Percentiles rank a stretch among this genome's conserved stretches.
Evolutionary conservation across 2,888 invertebrate genomes (phyloP).

Genomic region (Agriopis marginaria): DNA sequence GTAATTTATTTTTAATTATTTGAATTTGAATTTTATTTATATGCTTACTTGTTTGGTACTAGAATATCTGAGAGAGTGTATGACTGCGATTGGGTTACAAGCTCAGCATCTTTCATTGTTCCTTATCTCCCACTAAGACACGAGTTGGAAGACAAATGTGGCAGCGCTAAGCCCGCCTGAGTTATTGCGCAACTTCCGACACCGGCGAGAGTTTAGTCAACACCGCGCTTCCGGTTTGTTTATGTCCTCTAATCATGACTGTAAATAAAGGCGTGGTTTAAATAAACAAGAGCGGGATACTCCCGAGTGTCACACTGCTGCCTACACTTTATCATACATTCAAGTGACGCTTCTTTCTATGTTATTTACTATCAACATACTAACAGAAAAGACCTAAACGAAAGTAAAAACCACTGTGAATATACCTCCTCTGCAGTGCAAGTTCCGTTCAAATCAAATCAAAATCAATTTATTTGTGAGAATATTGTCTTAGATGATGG

Average conservation of each 20-base stretch:
- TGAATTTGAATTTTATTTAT: too few species aligned
- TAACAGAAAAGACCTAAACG: too few species aligned
- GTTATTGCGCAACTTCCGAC: constrained; percentile 28
- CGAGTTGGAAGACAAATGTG: constrained; percentile 29
- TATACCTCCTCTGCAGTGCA: too few species aligned
- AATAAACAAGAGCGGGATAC: not conserved
- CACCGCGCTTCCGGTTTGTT: constrained; percentile 16
- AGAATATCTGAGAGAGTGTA: not conserved
- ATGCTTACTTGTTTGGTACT: not conserved
- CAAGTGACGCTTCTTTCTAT: too few species aligned
- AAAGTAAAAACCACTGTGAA: too few species aligned
- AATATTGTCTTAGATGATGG: too few species aligned
- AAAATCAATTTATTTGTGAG: too few species aligned
- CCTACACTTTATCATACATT: too few species aligned
- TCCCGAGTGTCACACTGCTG: not conserved
- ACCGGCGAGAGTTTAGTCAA: constrained; percentile 22
- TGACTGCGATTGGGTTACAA: not conserved
- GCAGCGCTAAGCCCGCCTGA: constrained; percentile 25
- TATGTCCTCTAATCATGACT: constrained; percentile 6
- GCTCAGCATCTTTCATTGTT: not conserved
- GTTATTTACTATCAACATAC: too few species aligned
- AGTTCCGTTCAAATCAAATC: too few species aligned
- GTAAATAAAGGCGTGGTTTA: not conserved
- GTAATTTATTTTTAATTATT: too few species aligned
- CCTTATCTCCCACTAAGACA: constrained; percentile 7